Evolutionary conservation across 2,888 invertebrate genomes (phyloP).

Genomic region (Clanis bilineata): DNA sequence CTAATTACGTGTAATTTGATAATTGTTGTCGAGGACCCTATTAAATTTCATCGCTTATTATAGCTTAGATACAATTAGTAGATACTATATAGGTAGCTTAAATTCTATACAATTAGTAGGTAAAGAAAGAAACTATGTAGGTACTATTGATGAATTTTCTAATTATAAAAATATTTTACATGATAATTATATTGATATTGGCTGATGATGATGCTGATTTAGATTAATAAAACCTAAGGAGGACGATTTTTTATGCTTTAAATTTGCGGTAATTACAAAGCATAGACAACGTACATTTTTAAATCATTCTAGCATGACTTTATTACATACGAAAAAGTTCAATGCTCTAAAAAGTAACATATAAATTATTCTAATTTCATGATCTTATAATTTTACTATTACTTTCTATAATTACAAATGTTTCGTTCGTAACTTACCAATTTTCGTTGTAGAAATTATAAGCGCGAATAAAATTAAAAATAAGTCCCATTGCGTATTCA

Average conservation of each 20-base stretch:
- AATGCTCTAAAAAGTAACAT: slow-evolving; percentile 2
- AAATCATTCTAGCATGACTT: neutral
- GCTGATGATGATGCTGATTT: too few species aligned
- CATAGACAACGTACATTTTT: neutral
- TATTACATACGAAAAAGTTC: slow-evolving; percentile 1
- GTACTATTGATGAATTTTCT: too few species aligned
- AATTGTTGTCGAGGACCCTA: slow-evolving; percentile 2
- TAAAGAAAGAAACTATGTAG: too few species aligned
- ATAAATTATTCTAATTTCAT: neutral
- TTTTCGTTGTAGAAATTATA: slow-evolving; percentile 43
- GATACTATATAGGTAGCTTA: too few species aligned
- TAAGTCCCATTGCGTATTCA: slow-evolving; percentile 58
- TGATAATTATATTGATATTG: too few species aligned
- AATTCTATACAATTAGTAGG: too few species aligned
- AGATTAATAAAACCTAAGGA: too few species aligned
- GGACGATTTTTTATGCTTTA: too few species aligned
- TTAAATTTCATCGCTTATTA: neutral
- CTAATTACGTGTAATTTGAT: slow-evolving; percentile 11
- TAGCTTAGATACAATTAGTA: neutral
- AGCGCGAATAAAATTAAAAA: slow-evolving; percentile 56
- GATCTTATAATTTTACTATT: neutral
- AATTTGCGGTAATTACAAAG: neutral
- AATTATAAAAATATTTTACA: too few species aligned
- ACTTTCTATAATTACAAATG: neutral
- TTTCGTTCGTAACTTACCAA: slow-evolving; percentile 53